These are phyloP conservation scores for Psylliodes chrysocephalus DNA, from an alignment of 2,888 invertebrate species.

Conservation along the genomic window DNA sequence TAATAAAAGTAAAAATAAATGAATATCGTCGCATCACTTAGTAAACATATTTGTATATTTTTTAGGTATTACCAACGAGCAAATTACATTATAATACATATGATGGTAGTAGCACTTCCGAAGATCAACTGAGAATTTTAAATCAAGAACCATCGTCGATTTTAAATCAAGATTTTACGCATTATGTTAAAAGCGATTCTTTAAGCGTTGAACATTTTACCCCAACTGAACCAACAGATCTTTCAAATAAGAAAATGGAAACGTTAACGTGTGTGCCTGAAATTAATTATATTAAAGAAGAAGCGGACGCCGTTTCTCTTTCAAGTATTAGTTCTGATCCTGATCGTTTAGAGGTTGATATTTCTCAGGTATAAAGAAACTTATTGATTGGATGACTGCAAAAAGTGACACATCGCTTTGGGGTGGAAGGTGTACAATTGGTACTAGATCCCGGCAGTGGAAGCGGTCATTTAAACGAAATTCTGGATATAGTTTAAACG, in stretches of 20 bases:
- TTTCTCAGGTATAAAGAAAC: conserved; percentile 67
- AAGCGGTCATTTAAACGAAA: no score
- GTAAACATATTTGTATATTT: neutral
- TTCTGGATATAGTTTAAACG: no score
- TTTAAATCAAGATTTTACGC: conserved; percentile 10
- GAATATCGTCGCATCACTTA: conserved; percentile 1
- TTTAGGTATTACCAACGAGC: conserved; percentile 43
- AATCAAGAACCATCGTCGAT: no score
- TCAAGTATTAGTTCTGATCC: conserved; percentile 81
- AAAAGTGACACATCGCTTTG: no score
- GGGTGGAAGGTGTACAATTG: no score
- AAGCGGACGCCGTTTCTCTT: conserved; percentile 58
- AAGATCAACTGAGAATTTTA: neutral
- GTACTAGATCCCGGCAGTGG: no score
- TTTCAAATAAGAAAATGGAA: conserved; percentile 61
- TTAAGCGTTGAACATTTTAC: neutral
- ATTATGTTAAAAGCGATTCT: conserved; percentile 11
- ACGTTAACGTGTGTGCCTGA: conserved; percentile 62
- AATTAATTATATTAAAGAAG: conserved; percentile 61
- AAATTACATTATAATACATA: conserved; percentile 42
- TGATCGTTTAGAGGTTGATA: conserved; percentile 79
- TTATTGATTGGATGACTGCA: no score
- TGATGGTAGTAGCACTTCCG: conserved; percentile 17
- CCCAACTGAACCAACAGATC: conserved; percentile 59
- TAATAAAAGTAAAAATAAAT: conserved; percentile 40